Conservation (phyloP, 1,140 invertebrate species). For the Dendroctonus valens region DNA sequence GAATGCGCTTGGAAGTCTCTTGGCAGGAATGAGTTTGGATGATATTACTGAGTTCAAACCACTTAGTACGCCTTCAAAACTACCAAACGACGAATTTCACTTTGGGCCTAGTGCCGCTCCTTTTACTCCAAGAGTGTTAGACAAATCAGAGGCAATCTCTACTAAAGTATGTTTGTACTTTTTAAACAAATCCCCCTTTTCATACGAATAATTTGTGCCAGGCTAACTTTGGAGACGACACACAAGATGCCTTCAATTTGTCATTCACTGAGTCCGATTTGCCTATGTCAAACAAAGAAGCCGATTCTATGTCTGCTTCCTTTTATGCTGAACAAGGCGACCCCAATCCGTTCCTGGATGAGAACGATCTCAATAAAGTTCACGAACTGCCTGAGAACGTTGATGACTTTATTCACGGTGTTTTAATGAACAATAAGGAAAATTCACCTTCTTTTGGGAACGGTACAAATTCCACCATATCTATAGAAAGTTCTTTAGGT, state of each 20-base stretch:
- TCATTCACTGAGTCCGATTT: constrained; percentile 36
- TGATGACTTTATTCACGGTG: constrained; percentile 47
- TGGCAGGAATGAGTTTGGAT: constrained; percentile 48
- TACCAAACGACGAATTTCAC: constrained; percentile 44
- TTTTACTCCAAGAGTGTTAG: constrained; percentile 47
- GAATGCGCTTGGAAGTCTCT: constrained; percentile 41
- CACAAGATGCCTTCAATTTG: constrained; percentile 36
- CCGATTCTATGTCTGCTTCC: constrained; percentile 68
- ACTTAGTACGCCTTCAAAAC: constrained; percentile 34
- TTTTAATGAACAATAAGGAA: constrained; percentile 1
- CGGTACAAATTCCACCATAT: constrained; percentile 41
- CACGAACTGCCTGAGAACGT: constrained; percentile 61
- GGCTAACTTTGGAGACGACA: constrained; percentile 56
- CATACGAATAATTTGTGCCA: constrained; percentile 21
- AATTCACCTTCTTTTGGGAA: constrained; percentile 36
- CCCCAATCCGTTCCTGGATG: constrained; percentile 45
- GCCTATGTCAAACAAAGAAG: constrained; percentile 44
- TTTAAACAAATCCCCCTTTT: constrained; percentile 2
- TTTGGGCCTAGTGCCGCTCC: constrained; percentile 45
- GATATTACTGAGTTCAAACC: constrained; percentile 49
- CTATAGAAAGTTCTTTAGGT: constrained; percentile 34
- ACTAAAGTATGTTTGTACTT: constrained; percentile 14
- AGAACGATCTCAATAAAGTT: constrained; percentile 56
- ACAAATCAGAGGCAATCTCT: constrained; percentile 51
- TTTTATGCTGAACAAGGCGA: constrained; percentile 64